Conservation (phyloP, 2,797 vertebrate species). For the Sparus aurata region DNA sequence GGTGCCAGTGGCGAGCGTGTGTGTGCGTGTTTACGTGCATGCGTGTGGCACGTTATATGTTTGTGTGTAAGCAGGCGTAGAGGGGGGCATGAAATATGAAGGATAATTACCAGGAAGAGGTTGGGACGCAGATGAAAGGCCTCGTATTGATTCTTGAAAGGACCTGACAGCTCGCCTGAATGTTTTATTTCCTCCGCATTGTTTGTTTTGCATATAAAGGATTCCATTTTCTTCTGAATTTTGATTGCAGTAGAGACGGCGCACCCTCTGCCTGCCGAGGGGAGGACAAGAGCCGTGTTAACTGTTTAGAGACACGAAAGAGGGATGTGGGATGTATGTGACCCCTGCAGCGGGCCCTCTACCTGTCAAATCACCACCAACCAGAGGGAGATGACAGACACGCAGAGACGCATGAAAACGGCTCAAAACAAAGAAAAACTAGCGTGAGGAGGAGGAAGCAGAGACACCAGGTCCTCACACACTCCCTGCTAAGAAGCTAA, state of each 20-base stretch:
- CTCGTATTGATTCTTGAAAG: slow-evolving; percentile 87
- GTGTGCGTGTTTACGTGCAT: slow-evolving; percentile 47
- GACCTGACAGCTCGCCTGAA: slow-evolving; percentile 88
- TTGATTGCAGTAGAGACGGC: slow-evolving; percentile 80
- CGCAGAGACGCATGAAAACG: slow-evolving; percentile 41
- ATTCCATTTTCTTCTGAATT: slow-evolving; percentile 86
- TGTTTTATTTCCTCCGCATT: slow-evolving; percentile 86
- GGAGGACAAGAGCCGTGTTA: slow-evolving; percentile 58
- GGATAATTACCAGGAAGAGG: slow-evolving; percentile 89
- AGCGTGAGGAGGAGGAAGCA: background rate
- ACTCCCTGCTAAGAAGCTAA: slow-evolving; percentile 31
- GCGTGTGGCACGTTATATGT: slow-evolving; percentile 64
- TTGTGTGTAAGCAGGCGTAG: slow-evolving; percentile 77
- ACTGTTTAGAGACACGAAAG: slow-evolving; percentile 63
- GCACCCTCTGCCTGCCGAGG: slow-evolving; percentile 67
- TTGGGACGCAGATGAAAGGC: slow-evolving; percentile 86
- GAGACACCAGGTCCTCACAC: slow-evolving; percentile 10
- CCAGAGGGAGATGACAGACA: slow-evolving; percentile 45
- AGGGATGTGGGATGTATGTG: slow-evolving; percentile 51
- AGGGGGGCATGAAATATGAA: slow-evolving; percentile 85
- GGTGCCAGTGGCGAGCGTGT: slow-evolving; percentile 27
- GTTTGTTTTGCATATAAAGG: slow-evolving; percentile 88
- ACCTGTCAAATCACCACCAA: slow-evolving; percentile 53
- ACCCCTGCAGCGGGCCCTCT: slow-evolving; percentile 49
- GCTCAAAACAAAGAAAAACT: slow-evolving; percentile 36